Evolutionary conservation across 2,888 invertebrate species (phyloP).

Genomic region (Hypolimnas misippus): DNA sequence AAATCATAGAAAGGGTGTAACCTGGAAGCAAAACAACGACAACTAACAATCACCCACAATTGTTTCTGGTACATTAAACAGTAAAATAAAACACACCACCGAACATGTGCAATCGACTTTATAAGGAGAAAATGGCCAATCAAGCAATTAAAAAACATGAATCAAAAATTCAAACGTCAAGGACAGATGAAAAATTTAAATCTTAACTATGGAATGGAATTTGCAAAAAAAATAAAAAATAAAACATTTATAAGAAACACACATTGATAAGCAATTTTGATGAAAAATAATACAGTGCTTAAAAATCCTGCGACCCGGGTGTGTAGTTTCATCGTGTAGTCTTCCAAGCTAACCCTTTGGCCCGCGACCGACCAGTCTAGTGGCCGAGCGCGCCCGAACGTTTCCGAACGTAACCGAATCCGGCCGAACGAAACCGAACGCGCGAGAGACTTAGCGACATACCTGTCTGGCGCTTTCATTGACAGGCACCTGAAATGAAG

Average conservation of each 20-base stretch:
- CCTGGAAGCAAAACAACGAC: slow-evolving; percentile 83
- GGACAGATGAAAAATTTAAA: slow-evolving; percentile 64
- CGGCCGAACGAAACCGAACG: slow-evolving; percentile 79
- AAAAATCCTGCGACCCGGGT: slow-evolving; percentile 80
- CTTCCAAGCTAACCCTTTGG: slow-evolving; percentile 82
- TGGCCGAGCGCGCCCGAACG: slow-evolving; percentile 73
- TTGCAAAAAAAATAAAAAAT: slow-evolving; percentile 60
- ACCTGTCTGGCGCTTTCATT: slow-evolving; percentile 90
- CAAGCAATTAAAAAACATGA: slow-evolving; percentile 66
- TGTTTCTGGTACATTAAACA: slow-evolving; percentile 66
- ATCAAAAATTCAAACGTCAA: slow-evolving; percentile 60
- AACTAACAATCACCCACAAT: slow-evolving; percentile 78
- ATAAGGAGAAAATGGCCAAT: slow-evolving; percentile 62
- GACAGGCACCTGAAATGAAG: slow-evolving; percentile 90
- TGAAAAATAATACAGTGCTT: slow-evolving; percentile 74
- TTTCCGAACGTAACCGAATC: slow-evolving; percentile 76
- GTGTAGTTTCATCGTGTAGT: slow-evolving; percentile 78
- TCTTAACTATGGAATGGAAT: slow-evolving; percentile 47
- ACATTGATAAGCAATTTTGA: slow-evolving; percentile 82
- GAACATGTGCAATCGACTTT: slow-evolving; percentile 69
- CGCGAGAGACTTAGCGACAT: slow-evolving; percentile 81
- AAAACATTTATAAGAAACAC: slow-evolving; percentile 53
- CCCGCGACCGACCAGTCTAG: slow-evolving; percentile 66
- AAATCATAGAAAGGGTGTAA: slow-evolving; percentile 74
- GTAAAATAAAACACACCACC: slow-evolving; percentile 74